Conservation (phyloP, 1,140 invertebrate genomes). For the Drosophila saltans region DNA sequence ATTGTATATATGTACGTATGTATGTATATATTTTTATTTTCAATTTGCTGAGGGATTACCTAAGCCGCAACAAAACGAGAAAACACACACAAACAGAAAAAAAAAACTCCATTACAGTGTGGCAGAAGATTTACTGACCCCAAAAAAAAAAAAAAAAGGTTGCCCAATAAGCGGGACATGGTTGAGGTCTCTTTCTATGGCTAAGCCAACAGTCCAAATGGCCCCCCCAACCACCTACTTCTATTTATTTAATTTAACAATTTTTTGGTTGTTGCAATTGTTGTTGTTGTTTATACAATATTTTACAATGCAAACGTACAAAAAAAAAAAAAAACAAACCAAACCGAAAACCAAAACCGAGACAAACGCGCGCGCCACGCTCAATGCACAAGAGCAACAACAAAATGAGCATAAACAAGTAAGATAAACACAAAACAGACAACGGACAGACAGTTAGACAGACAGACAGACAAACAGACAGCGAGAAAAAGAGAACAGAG, state of each 20-base stretch:
- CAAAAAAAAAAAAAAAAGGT: not conserved
- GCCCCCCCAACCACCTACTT: not conserved
- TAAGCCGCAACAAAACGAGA: conserved; percentile 7
- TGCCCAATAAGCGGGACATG: not conserved
- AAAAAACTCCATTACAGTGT: conserved; percentile 1
- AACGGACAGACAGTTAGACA: conserved; percentile 2
- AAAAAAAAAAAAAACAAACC: conserved; percentile 13
- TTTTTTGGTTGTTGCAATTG: conserved; percentile 43
- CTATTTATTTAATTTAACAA: conserved; percentile 49
- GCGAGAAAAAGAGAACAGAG: not conserved
- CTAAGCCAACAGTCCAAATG: conserved; percentile 1
- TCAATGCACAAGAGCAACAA: conserved; percentile 12
- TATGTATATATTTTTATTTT: not conserved
- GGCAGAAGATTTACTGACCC: conserved; percentile 5
- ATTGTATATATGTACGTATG: not conserved
- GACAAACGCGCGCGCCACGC: conserved; percentile 20
- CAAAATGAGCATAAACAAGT: conserved; percentile 28
- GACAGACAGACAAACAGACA: not conserved
- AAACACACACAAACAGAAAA: not conserved
- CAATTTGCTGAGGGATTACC: conserved; percentile 11
- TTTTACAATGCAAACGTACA: conserved; percentile 45
- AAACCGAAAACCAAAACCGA: conserved; percentile 40
- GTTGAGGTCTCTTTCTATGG: not conserved
- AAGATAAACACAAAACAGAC: conserved; percentile 12
- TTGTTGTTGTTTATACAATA: conserved; percentile 27